A percentile compares a stretch with the other conserved stretches of the same genome.
Conservation (phyloP, 1,140 invertebrate genomes). For the Catajapyx aquilonaris region DNA sequence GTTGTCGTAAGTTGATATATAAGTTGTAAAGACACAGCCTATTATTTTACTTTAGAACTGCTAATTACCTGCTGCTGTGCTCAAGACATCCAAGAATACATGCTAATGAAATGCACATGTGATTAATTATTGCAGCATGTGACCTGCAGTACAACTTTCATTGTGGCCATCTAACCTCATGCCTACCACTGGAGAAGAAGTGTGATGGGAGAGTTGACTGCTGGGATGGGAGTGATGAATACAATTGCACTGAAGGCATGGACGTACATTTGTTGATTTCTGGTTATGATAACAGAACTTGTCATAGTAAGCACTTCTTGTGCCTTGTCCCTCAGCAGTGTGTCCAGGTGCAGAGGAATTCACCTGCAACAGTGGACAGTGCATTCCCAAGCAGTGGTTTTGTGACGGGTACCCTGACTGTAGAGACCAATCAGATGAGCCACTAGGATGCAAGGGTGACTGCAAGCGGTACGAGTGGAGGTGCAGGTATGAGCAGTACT, state of each 20-base stretch:
- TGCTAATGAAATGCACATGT: no score
- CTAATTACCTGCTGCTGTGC: no score
- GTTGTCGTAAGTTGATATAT: slow-evolving; percentile 47
- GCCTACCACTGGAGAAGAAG: slow-evolving; percentile 37
- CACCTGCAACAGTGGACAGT: slow-evolving; percentile 36
- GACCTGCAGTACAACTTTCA: slow-evolving; percentile 44
- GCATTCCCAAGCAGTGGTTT: slow-evolving; percentile 31
- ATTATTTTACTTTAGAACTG: no score
- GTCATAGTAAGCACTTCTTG: no score
- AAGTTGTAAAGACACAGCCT: no score
- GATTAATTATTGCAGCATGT: slow-evolving; percentile 48
- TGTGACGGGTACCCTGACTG: slow-evolving; percentile 42
- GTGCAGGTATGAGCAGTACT: slow-evolving; percentile 21
- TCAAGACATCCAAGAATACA: no score
- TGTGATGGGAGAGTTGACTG: slow-evolving; percentile 57
- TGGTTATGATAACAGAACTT: no score
- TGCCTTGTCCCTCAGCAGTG: slow-evolving; percentile 14
- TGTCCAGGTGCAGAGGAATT: slow-evolving; percentile 26
- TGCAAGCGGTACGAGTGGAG: slow-evolving; percentile 30
- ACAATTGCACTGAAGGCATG: slow-evolving; percentile 46
- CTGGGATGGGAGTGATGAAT: slow-evolving; percentile 57
- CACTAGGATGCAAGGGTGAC: slow-evolving; percentile 29
- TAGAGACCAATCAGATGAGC: slow-evolving; percentile 42
- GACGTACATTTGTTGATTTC: no score
- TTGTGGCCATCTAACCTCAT: slow-evolving; percentile 52